phyloP scores from a whole-genome alignment of 2,888 invertebrate genomes.

The Pheosia gnoma region DNA sequence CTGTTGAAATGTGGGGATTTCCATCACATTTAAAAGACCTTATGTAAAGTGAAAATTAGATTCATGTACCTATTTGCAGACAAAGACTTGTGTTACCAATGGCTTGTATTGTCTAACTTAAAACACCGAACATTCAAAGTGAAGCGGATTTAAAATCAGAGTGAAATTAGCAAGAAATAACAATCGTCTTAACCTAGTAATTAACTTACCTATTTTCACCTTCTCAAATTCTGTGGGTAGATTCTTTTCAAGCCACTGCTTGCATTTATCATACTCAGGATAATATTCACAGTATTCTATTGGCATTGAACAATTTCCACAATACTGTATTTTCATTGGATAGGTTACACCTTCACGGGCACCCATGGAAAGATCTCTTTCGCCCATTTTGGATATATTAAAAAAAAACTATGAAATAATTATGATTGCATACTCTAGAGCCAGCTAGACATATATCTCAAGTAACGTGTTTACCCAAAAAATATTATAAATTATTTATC shows the following conservation, averaged over 20 bases:
- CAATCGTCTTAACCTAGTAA: background rate
- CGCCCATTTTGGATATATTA: constrained; percentile 75
- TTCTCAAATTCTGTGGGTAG: constrained; percentile 97
- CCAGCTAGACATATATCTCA: background rate
- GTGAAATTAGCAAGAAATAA: background rate
- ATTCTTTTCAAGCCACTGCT: constrained; percentile 97
- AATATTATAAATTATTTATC: background rate
- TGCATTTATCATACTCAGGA: constrained; percentile 98
- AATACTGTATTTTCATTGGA: constrained; percentile 93
- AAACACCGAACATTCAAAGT: too few relatives aligned
- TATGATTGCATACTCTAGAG: constrained; percentile 40
- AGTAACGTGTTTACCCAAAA: background rate
- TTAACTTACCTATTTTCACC: constrained; percentile 87
- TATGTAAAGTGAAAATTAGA: too few relatives aligned
- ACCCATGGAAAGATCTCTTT: constrained; percentile 84
- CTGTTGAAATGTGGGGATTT: too few relatives aligned
- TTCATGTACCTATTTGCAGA: too few relatives aligned
- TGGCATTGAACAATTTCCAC: constrained; percentile 97
- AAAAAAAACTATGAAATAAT: constrained; percentile 30
- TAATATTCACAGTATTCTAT: constrained; percentile 99
- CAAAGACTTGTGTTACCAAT: too few relatives aligned
- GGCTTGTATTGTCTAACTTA: too few relatives aligned
- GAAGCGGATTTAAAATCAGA: too few relatives aligned
- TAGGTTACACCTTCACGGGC: constrained; percentile 90
- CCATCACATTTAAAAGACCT: too few relatives aligned